phyloP scores from a whole-genome alignment of 2,888 invertebrate genomes.

The Drosophila subquinaria region DNA sequence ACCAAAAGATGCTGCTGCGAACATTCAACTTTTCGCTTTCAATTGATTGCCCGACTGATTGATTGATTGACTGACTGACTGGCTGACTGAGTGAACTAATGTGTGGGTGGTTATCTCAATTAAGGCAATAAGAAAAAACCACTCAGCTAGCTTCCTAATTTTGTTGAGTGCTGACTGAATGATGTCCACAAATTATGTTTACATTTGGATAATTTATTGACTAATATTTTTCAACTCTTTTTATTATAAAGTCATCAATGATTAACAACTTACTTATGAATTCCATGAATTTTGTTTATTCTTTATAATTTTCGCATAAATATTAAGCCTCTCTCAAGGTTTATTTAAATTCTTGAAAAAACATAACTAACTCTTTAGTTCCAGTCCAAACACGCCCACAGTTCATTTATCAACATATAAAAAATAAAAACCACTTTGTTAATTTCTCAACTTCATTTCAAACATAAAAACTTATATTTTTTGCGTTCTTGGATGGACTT shows the following conservation, averaged over 20 bases:
- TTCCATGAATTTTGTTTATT: constrained; percentile 6
- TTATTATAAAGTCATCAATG: constrained; percentile 23
- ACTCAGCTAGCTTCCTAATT: constrained; percentile 52
- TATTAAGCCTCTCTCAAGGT: constrained; percentile 37
- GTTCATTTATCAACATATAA: constrained; percentile 59
- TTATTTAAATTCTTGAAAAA: constrained; percentile 34
- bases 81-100: constrained; percentile 38
- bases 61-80: constrained; percentile 37
- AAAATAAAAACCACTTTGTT: constrained; percentile 10
- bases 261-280: constrained; percentile 13
- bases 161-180: constrained; percentile 50
- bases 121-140: constrained; percentile 33
- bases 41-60: constrained; percentile 62
- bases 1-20: constrained; percentile 45
- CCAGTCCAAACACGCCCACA: constrained; percentile 46
- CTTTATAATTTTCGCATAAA: constrained; percentile 36
- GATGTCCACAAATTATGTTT: constrained; percentile 38
- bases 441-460: constrained; percentile 30
- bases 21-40: constrained; percentile 73
- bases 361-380: constrained; percentile 35
- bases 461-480: not conserved
- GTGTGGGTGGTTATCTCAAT: constrained; percentile 69
- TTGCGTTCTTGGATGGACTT: constrained; percentile 18
- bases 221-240: constrained; percentile 3
- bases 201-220: constrained; percentile 31